A percentile compares a stretch with the other conserved stretches of the same genome.
phyloP scores from a whole-genome alignment of 2,113 vertebrate species.

The Dendrocopos noguchii region DNA sequence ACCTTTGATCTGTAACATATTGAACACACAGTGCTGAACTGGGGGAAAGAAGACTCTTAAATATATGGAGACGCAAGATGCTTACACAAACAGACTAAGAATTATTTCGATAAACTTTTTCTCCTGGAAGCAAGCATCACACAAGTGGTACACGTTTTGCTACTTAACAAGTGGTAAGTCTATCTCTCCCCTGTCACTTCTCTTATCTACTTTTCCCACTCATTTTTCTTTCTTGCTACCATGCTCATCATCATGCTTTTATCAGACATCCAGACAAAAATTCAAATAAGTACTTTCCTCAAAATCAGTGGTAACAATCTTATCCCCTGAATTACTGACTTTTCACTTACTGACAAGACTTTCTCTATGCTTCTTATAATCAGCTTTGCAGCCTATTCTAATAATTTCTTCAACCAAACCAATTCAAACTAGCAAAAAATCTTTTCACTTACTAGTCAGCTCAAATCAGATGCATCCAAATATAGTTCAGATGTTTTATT shows the following conservation, averaged over 20 bases:
- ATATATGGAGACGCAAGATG: background rate
- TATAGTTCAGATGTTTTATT: background rate
- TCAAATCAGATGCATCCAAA: background rate
- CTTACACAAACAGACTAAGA: background rate
- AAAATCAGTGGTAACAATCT: background rate
- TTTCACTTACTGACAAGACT: background rate
- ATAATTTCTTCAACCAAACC: background rate
- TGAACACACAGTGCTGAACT: background rate
- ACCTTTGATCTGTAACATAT: background rate
- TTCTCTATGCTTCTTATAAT: background rate
- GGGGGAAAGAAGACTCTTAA: background rate
- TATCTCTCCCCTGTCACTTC: background rate
- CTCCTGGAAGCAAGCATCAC: background rate
- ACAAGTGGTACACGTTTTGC: background rate
- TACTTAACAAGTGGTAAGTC: background rate
- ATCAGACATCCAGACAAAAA: background rate
- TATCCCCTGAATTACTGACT: background rate
- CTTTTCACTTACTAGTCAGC: background rate
- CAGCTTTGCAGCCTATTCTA: background rate
- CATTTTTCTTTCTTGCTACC: background rate
- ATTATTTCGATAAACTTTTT: background rate
- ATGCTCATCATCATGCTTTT: background rate
- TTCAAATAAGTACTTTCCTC: background rate
- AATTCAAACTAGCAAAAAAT: background rate
- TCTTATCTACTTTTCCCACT: background rate